These are phyloP conservation scores for Eustalomyia histrio DNA, from an alignment of 2,888 invertebrate genomes.

Conservation along the genomic window DNA sequence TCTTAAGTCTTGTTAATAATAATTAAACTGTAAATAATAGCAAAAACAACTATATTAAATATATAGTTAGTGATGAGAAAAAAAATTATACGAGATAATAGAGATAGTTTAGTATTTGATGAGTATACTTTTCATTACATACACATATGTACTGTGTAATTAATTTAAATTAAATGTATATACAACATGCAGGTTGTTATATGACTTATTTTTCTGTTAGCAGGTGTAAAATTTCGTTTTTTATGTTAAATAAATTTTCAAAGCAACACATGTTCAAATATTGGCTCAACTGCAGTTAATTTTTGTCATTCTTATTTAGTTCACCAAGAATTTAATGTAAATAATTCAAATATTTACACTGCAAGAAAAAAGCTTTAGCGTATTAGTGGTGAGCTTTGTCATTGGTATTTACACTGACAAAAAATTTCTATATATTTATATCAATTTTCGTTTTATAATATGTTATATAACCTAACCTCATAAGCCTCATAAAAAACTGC, in stretches of 20 bases:
- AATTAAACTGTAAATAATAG: not conserved
- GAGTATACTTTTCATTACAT: not conserved
- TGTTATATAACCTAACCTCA: too few relatives aligned
- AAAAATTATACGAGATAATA: not conserved
- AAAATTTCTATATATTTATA: too few relatives aligned
- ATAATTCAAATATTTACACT: too few relatives aligned
- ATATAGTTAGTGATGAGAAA: not conserved
- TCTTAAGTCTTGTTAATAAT: not conserved
- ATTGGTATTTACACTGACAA: too few relatives aligned
- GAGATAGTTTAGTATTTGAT: too few relatives aligned
- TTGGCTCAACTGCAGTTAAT: constrained; percentile 2
- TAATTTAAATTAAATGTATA: not conserved
- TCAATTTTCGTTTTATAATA: too few relatives aligned
- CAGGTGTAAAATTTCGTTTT: constrained; percentile 8
- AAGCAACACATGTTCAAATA: constrained; percentile 42
- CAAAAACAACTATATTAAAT: not conserved
- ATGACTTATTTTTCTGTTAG: constrained; percentile 3
- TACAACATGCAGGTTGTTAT: too few relatives aligned
- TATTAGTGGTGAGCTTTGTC: too few relatives aligned
- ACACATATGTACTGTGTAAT: not conserved
- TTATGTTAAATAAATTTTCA: not conserved
- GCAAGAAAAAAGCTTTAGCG: too few relatives aligned
- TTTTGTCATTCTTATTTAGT: not conserved
- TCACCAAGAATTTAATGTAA: too few relatives aligned
- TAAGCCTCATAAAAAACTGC: too few relatives aligned